Evolutionary conservation across 2,797 vertebrate genomes (phyloP), one percentile per base, ranked within the genome.

Genomic region (Periophthalmus magnuspinnatus): DNA sequence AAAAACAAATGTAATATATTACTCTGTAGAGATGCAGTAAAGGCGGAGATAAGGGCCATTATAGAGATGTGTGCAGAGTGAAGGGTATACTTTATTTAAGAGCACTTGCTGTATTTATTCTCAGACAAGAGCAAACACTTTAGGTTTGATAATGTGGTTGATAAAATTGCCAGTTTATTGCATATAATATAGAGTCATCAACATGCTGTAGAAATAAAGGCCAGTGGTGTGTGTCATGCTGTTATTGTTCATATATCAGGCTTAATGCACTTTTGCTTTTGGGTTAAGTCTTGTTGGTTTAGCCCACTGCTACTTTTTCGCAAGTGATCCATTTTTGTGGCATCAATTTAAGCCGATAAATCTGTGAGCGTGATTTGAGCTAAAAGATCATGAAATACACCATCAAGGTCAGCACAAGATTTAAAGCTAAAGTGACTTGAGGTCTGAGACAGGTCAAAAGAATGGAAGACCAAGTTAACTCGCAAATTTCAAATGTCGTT

Each of bases 1-100:
- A 33, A 33, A 32, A 32, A 60, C 58, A 60, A n/a, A 34, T 19
- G 58, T n/a, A 60, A 24, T 60, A 28, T 11, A 36, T 63, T 1
- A 5, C 61, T 47, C 16, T 22, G 34, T 64, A 61, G 47, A 64
- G n/a, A n/a, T 28, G 38, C 61, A 16, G 22, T 63, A 16, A 47
- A 64, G 38, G 5, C 38, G 47, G 13, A 8, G 38, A 21, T 48
- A 70, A 77, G 65, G 60, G 69, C 71, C 59, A 67, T 68, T 70
- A 57, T 4, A 66, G 77, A 75, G 67, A 66, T 74, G 85, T 77
- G 78, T 80, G 77, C 21, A 71, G 69, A n/a, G 68, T 77, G 65
- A 72, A 65, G 65, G 80, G 67, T 2, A 33, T 68, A 68, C 75
- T 81, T 69, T 47, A 65, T 34, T 75, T 79, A 78, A 75, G 74